These are phyloP conservation scores for Trypoxylon attenuatum DNA, from an alignment of 2,888 invertebrate species.

Conservation along the genomic window DNA sequence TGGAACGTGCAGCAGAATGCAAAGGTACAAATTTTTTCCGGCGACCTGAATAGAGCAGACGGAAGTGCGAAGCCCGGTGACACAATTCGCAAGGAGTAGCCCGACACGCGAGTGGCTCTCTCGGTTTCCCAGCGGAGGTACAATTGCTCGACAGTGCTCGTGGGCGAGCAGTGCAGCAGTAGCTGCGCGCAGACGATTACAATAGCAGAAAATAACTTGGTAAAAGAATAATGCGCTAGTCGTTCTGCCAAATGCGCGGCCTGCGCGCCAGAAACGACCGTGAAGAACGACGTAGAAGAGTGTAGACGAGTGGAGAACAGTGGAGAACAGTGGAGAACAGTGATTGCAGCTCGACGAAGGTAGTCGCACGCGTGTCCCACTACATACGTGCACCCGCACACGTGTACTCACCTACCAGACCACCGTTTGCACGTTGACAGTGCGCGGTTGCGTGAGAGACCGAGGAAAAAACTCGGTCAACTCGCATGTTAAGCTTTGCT, in stretches of 20 bases:
- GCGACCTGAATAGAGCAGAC: not conserved
- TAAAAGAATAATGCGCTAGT: not conserved
- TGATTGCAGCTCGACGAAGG: too few species aligned
- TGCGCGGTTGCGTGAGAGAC: conserved; percentile 49
- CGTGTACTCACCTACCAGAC: conserved; percentile 4
- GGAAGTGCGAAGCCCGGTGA: not conserved
- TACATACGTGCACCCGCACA: conserved; percentile 4
- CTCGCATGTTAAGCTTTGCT: conserved; percentile 33
- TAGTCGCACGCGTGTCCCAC: too few species aligned
- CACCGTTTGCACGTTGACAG: conserved; percentile 26
- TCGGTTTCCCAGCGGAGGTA: too few species aligned
- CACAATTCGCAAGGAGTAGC: not conserved
- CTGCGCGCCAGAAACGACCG: not conserved
- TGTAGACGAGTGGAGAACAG: too few species aligned
- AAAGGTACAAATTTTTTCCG: not conserved
- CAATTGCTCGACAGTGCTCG: not conserved
- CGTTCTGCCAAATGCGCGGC: not conserved
- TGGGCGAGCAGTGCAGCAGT: too few species aligned
- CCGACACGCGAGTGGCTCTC: not conserved
- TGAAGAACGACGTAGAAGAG: too few species aligned
- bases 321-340: too few species aligned
- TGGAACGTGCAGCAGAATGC: not conserved
- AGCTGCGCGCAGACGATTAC: not conserved
- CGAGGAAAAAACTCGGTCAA: conserved; percentile 49
- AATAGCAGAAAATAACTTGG: not conserved